Conservation (phyloP, 2,797 vertebrate species). For the Morus bassanus region DNA sequence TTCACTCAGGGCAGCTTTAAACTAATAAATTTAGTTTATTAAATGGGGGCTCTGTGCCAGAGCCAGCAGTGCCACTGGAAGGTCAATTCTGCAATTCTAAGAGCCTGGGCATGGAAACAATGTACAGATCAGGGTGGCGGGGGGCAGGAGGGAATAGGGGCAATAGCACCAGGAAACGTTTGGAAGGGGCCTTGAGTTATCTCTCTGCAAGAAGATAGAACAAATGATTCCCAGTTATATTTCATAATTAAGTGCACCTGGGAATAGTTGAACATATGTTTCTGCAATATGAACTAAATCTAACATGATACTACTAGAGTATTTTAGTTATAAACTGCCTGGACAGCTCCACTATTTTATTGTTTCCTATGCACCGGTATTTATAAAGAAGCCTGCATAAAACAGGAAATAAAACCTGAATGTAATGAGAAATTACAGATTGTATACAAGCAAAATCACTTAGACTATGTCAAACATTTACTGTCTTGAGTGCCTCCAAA, state of each 20-base stretch:
- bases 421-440: not conserved
- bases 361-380: not conserved
- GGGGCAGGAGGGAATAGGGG: not conserved
- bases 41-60: not conserved
- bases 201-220: not conserved
- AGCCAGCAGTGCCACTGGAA: not conserved
- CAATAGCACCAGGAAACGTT: not conserved
- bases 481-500: not conserved
- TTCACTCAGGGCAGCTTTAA: not conserved
- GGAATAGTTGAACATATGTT: not conserved
- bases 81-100: not conserved
- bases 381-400: not conserved
- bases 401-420: not conserved
- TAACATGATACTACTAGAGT: not conserved
- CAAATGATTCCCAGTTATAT: not conserved
- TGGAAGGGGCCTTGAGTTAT: not conserved
- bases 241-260: not conserved
- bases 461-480: not conserved
- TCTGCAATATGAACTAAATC: not conserved
- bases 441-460: not conserved
- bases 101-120: not conserved
- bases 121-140: rapidly evolving
- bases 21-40: not conserved
- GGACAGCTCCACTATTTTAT: not conserved
- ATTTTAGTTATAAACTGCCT: not conserved